These are phyloP conservation scores for Apis mellifera DNA, from an alignment of 1,140 invertebrate species.

Conservation along the genomic window DNA sequence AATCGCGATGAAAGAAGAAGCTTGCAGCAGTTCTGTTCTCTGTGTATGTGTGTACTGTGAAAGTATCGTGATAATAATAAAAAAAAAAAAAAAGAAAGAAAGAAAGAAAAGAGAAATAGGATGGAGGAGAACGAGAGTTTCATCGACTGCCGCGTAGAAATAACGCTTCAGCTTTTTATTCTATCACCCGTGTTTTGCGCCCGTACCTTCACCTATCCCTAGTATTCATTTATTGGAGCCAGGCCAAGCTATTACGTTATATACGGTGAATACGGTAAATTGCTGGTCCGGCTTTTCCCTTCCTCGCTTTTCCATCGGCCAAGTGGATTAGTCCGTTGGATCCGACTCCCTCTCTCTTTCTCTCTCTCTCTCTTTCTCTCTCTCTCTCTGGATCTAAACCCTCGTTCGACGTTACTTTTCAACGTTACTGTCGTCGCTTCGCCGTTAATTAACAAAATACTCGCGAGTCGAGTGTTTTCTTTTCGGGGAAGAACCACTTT, in stretches of 20 bases:
- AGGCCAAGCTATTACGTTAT: slow-evolving; percentile 47
- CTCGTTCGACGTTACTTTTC: slow-evolving; percentile 22
- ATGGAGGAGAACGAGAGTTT: neutral
- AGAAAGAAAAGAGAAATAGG: neutral
- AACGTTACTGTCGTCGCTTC: slow-evolving; percentile 13
- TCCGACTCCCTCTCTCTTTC: neutral
- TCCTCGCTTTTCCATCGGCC: slow-evolving; percentile 17
- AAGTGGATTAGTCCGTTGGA: slow-evolving; percentile 35
- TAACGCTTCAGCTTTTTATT: slow-evolving; percentile 39
- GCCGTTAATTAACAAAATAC: slow-evolving; percentile 40
- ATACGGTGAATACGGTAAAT: slow-evolving; percentile 42
- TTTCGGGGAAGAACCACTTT: slow-evolving; percentile 3
- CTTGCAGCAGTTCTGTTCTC: neutral
- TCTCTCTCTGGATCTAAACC: neutral
- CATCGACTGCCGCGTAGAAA: slow-evolving; percentile 9
- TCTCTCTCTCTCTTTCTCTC: too few relatives aligned
- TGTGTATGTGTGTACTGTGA: too few relatives aligned
- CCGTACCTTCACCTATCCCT: neutral
- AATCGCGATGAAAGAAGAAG: neutral
- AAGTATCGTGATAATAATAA: neutral
- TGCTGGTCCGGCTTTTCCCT: slow-evolving; percentile 23
- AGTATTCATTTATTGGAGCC: slow-evolving; percentile 43
- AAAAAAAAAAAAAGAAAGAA: neutral
- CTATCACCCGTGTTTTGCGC: slow-evolving; percentile 2
- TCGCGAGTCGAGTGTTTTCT: neutral